These are phyloP conservation scores for Lophochroa leadbeateri DNA, from an alignment of 2,113 vertebrate genomes.

Conservation along the genomic window DNA sequence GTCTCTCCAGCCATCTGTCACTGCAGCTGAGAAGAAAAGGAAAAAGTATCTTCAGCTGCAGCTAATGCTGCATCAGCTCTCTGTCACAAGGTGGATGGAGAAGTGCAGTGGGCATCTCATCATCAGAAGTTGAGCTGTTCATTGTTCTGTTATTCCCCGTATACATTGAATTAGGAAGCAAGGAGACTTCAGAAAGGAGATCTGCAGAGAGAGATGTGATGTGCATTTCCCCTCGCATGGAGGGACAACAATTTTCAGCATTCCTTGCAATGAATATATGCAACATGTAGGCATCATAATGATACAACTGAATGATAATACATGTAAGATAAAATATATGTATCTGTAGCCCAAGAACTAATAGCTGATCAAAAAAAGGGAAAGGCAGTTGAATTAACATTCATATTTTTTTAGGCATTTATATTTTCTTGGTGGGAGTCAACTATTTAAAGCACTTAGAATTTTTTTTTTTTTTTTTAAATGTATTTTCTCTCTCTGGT, in stretches of 20 bases:
- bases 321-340: neutral
- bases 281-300: neutral
- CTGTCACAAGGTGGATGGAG: neutral
- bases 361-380: neutral
- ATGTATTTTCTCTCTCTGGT: neutral
- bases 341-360: neutral
- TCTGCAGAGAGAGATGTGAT: neutral
- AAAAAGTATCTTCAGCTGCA: neutral
- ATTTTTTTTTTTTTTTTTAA: neutral
- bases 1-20: neutral
- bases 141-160: neutral
- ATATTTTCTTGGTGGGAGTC: neutral
- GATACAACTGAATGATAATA: neutral
- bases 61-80: neutral
- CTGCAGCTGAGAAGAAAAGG: neutral
- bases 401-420: neutral
- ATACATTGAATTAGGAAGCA: neutral
- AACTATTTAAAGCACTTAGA: neutral
- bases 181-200: accelerated
- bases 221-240: accelerated
- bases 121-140: neutral
- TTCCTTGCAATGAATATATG: neutral
- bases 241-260: neutral
- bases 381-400: neutral
- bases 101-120: neutral